Evolutionary conservation across 1,140 invertebrate species (phyloP), one percentile per base, ranked within the genome.

Genomic region (Trypoxylus dichotomus): DNA sequence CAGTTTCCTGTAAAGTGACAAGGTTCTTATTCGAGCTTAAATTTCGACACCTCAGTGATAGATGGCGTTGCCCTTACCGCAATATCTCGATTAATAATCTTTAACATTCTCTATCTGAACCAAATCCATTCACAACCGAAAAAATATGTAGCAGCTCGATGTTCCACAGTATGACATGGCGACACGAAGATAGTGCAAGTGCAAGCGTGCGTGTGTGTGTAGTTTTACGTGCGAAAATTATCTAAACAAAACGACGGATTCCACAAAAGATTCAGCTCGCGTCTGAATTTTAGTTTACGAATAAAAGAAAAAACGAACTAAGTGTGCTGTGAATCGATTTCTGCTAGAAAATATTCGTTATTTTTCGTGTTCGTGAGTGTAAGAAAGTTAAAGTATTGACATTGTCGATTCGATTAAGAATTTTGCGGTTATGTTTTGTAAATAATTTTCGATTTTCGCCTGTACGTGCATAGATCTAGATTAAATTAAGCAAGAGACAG

Each of bases 81-180:
- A 75, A 29, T 75, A 75, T 32, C 25, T 5, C 54, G 13, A 21
- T 42, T 58, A 76, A 11, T 29, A 27, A 76, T 58, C 37, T 54
- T 27, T 54, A 54, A n/a, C 47, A 54, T 54, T n/a, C 19, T 19
- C 15, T 6, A 15, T 54, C 5, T 54, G 47, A 54, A 54, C 19
- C 19, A 19, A 54, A 54, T 54, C 15, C 15, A 54, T 54, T 19
- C 47, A 19, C 15, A 54, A 25, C 42, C 11, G 25, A 77, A 72
- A 43, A 77, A 37, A 77, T 63, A 58, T 21, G 21, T 76, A 29
- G 43, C 47, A 37, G n/a, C 24, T 76, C 42, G 42, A 43, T 15
- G 41, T 27, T 47, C n/a, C 42, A 15, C 24, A 43, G 24, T 42
- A 42, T 41, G 37, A 73, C 21, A 77, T 73, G 29, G 68, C 42